phyloP scores from a whole-genome alignment of 2,888 invertebrate genomes.

The Drosophila colorata region DNA sequence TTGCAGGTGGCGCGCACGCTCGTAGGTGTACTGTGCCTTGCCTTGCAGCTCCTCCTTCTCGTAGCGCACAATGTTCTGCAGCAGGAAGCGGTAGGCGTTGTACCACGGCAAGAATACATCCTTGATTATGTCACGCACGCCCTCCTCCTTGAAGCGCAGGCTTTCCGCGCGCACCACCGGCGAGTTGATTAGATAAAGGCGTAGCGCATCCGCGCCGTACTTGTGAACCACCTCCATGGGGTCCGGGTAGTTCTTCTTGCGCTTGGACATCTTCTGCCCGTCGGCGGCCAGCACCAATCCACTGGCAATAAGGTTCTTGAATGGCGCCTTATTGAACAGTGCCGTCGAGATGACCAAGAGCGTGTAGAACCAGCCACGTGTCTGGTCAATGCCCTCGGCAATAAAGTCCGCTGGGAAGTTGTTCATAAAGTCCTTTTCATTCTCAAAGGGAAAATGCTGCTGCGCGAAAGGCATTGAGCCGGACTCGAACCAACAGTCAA shows the following conservation, averaged over 20 bases:
- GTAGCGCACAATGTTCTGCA: conserved; percentile 95
- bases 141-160: conserved; percentile 98
- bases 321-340: conserved; percentile 97
- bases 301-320: conserved; percentile 98
- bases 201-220: conserved; percentile 98
- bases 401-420: conserved; percentile 99
- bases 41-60: conserved; percentile 88
- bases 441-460: conserved; percentile 98
- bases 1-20: conserved; percentile 85
- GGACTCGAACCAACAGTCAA: conserved; percentile 99
- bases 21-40: conserved; percentile 86
- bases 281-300: conserved; percentile 98
- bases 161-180: conserved; percentile 99
- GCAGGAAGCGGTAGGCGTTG: conserved; percentile 95
- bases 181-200: conserved; percentile 98
- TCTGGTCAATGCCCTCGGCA: conserved; percentile 99
- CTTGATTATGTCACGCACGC: conserved; percentile 97
- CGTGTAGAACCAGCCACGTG: conserved; percentile 99
- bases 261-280: conserved; percentile 99
- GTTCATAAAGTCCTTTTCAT: conserved; percentile 93
- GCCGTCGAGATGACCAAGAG: conserved; percentile 98
- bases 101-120: conserved; percentile 99
- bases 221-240: conserved; percentile 95
- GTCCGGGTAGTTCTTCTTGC: conserved; percentile 99
- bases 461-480: conserved; percentile 99